Base-by-base conservation (phyloP, 2,888 invertebrate species). In the Deroplatys truncata region DNA sequence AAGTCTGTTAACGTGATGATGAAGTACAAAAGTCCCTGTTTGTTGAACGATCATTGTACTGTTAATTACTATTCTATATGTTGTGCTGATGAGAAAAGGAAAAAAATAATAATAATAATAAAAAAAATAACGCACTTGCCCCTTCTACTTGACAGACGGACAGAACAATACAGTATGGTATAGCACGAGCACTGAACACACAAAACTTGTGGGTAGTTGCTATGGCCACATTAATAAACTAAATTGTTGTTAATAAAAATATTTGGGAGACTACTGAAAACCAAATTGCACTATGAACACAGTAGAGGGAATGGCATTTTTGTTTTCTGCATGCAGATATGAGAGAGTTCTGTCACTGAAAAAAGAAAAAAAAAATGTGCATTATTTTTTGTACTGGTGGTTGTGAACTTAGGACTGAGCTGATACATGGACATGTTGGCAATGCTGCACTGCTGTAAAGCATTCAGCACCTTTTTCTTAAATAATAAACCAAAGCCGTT, bases 401-500 rank as follows among this genome's bases (percentile, higher is more conserved):
- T 91, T 91, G 91, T 91, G 91, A 90, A 89, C 89, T 90, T 88
- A 88, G 89, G 90, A 89, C 90, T 89, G 90, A 88, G 56, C 72
- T 72, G 25, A 72, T 72, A 72, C 43, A 72, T 72, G 56, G 56
- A 72, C 56, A 72, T 72, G 56, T 72, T 72, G 56, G 56, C 56
- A 72, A 72, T 84, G 84, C 28, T 31, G 88, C 84, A 88, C 83
- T 31, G 85, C 84, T 28, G 49, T 28, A 28, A 20, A 31, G 49
- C 20, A 85, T 90, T 89, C 90, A 89, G 84, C 90, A 89, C 88
- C 89, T 90, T 89, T 90, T 89, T 90, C 35, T 85, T 89, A 89
- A 90, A 82, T 82, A 88, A 72, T 89, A 89, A 91, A 91, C 91
- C 91, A 91, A 91, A 91, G 91, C 90, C 89, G 89, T 90, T 90